A percentile compares a stretch with the other conserved stretches of the same genome.
Evolutionary conservation across 2,888 invertebrate genomes (phyloP).

Genomic region (Chrysomela aeneicollis): DNA sequence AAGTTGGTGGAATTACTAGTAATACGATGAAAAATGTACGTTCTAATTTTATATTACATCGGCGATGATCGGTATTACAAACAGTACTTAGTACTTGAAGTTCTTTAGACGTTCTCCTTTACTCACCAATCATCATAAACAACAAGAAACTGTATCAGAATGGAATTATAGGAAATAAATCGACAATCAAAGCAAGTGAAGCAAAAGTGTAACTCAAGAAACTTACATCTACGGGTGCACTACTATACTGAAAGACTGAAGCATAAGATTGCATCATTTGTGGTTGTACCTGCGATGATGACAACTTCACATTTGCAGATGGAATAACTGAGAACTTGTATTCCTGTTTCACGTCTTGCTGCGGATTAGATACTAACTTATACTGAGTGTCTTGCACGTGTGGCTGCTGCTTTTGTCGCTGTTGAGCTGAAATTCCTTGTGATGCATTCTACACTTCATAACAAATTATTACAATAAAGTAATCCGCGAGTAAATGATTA

Average conservation of each 20-base stretch:
- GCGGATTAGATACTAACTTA: slow-evolving; percentile 43
- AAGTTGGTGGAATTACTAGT: too few relatives aligned
- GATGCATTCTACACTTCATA: slow-evolving; percentile 41
- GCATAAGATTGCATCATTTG: slow-evolving; percentile 47
- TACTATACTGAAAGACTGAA: slow-evolving; percentile 47
- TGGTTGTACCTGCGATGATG: slow-evolving; percentile 49
- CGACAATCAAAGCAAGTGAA: not conserved
- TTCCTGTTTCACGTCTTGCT: slow-evolving; percentile 44
- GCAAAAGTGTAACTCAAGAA: slow-evolving; percentile 16
- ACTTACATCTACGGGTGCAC: slow-evolving; percentile 48
- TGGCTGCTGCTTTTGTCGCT: slow-evolving; percentile 37
- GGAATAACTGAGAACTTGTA: slow-evolving; percentile 54
- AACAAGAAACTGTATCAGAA: too few relatives aligned
- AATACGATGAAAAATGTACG: too few relatives aligned
- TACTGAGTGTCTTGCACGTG: slow-evolving; percentile 41
- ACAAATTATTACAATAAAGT: slow-evolving; percentile 7
- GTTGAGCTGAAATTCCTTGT: slow-evolving; percentile 33
- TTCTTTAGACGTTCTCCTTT: too few relatives aligned
- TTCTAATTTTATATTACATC: too few relatives aligned
- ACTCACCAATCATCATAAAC: too few relatives aligned
- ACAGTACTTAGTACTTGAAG: too few relatives aligned
- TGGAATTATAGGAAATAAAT: slow-evolving; percentile 9
- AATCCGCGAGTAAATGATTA: too few relatives aligned
- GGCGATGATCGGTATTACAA: too few relatives aligned
- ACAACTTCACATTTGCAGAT: slow-evolving; percentile 55